phyloP scores from a whole-genome alignment of 2,797 vertebrate genomes.

The Danio tinwini region DNA sequence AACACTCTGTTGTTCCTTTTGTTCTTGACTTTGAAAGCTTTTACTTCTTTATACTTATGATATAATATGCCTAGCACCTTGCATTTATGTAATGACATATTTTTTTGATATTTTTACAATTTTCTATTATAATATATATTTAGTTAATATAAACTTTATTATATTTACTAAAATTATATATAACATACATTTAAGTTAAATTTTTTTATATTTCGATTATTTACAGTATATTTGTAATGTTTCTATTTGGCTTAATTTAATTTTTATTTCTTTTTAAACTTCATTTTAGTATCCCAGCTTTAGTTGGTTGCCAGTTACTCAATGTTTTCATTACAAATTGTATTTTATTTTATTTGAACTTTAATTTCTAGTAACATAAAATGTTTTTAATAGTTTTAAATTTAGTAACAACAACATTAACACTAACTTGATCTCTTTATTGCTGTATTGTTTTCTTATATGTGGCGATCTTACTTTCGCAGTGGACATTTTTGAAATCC shows the following conservation, averaged over 20 bases:
- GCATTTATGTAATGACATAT: neutral
- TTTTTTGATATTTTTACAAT: neutral
- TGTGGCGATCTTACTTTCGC: constrained; percentile 13
- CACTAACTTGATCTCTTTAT: neutral
- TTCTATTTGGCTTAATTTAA: neutral
- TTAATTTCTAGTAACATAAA: neutral
- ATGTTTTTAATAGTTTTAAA: neutral
- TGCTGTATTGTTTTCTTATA: neutral
- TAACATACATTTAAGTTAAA: neutral
- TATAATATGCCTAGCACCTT: neutral
- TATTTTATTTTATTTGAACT: neutral
- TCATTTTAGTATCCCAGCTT: too few relatives aligned
- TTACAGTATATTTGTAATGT: neutral
- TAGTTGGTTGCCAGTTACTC: neutral
- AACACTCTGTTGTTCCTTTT: neutral
- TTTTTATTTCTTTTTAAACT: too few relatives aligned
- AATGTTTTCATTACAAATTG: neutral
- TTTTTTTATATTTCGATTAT: neutral
- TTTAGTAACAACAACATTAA: neutral
- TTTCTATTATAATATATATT: too few relatives aligned
- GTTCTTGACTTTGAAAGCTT: neutral
- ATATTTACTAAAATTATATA: too few relatives aligned
- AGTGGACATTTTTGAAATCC: constrained; percentile 96
- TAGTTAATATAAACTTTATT: too few relatives aligned
- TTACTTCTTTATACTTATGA: neutral